A percentile compares a stretch with the other conserved stretches of the same genome.
Evolutionary conservation across 2,888 invertebrate genomes (phyloP).

Genomic region (Cylloceria caligata): DNA sequence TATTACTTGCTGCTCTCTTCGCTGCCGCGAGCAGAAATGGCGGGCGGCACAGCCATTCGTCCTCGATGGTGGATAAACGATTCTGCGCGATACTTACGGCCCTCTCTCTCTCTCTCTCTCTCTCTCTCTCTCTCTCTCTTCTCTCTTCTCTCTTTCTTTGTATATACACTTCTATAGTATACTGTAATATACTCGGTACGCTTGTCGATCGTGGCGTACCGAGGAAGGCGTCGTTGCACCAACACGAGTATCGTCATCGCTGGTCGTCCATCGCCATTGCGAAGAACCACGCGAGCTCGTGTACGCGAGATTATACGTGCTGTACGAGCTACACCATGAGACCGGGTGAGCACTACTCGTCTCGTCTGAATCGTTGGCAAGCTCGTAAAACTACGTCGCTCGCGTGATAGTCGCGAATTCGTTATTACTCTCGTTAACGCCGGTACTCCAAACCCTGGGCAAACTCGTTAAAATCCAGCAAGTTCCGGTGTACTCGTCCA

Average conservation of each 20-base stretch:
- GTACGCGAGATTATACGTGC: not conserved
- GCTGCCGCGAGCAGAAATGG: conserved; percentile 66
- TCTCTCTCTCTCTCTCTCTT: conserved; percentile 40
- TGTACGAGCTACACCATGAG: conserved; percentile 20
- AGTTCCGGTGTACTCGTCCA: conserved; percentile 46
- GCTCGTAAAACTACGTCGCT: conserved; percentile 77
- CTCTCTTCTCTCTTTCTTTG: conserved; percentile 13
- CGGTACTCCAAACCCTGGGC: conserved; percentile 74
- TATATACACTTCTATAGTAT: conserved; percentile 14
- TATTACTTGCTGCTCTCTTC: conserved; percentile 62
- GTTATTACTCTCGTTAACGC: conserved; percentile 82
- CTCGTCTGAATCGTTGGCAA: conserved; percentile 70
- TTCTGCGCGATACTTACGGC: conserved; percentile 77
- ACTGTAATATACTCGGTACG: conserved; percentile 39
- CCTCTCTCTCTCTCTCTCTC: conserved; percentile 29
- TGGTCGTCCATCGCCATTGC: conserved; percentile 41
- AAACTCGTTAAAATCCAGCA: conserved; percentile 78
- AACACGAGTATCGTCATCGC: conserved; percentile 33
- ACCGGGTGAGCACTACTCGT: conserved; percentile 44
- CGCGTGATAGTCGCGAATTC: conserved; percentile 82
- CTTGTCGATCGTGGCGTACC: conserved; percentile 47
- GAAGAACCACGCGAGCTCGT: conserved; percentile 37
- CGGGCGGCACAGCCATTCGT: conserved; percentile 74
- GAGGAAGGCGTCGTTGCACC: conserved; percentile 58
- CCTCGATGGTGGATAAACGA: conserved; percentile 84